phyloP scores from a whole-genome alignment of 2,113 vertebrate genomes.

The Peromyscus maniculatus region DNA sequence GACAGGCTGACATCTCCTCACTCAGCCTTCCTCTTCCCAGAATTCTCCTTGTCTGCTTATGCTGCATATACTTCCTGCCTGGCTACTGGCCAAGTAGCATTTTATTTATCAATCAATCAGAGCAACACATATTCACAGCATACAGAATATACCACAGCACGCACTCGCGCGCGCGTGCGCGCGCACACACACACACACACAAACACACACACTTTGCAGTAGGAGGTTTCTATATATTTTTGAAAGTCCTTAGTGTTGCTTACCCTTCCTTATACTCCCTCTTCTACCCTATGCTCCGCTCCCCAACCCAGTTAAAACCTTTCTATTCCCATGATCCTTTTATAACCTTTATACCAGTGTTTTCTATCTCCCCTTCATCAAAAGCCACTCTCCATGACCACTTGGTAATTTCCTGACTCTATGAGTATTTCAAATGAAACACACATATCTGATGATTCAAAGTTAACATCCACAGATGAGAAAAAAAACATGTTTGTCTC shows the following conservation, averaged over 20 bases:
- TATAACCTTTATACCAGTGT: background rate
- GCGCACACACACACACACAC: background rate
- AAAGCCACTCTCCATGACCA: background rate
- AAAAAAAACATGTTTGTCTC: background rate
- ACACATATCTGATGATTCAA: background rate
- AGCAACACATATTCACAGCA: too few relatives aligned
- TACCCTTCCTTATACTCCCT: background rate
- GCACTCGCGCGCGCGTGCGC: too few relatives aligned
- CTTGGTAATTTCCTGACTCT: background rate
- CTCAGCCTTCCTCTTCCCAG: too few relatives aligned
- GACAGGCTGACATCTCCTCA: too few relatives aligned
- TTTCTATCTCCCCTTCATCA: background rate
- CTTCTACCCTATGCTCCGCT: background rate
- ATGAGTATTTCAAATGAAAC: background rate
- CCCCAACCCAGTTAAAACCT: background rate
- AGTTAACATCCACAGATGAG: background rate
- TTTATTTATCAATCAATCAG: too few relatives aligned
- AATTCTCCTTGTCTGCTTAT: too few relatives aligned
- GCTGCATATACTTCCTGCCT: too few relatives aligned
- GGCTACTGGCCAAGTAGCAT: too few relatives aligned
- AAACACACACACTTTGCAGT: background rate
- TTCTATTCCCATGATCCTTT: background rate
- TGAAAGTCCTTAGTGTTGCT: background rate
- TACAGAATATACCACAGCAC: too few relatives aligned
- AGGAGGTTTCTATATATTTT: background rate